Evolutionary conservation across 2,888 invertebrate species (phyloP).

Genomic region (Ornithoptera alexandrae): DNA sequence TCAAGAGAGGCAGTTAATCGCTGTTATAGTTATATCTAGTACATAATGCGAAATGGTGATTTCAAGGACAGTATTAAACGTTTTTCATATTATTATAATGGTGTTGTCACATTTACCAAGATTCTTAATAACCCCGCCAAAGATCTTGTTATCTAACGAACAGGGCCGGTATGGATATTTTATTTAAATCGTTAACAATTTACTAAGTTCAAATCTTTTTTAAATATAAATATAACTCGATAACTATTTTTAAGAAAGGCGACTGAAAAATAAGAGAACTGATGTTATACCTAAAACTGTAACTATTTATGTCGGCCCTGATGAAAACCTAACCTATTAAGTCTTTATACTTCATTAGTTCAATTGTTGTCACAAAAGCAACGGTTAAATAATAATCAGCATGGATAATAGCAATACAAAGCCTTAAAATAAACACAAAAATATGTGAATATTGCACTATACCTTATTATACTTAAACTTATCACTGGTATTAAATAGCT

Average conservation of each 20-base stretch:
- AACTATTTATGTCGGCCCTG: background rate
- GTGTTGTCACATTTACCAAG: too few relatives aligned
- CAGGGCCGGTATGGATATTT: background rate
- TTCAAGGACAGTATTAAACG: too few relatives aligned
- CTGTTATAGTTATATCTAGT: too few relatives aligned
- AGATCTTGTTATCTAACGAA: background rate
- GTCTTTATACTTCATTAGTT: background rate
- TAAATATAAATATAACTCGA: background rate
- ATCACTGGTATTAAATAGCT: conserved; percentile 16
- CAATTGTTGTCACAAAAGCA: background rate
- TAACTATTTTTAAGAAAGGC: background rate
- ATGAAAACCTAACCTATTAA: background rate
- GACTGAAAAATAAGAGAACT: background rate
- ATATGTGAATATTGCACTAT: background rate
- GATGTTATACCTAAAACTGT: background rate
- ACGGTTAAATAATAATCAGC: background rate
- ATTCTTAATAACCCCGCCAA: background rate
- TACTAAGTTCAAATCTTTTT: background rate
- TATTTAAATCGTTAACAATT: background rate
- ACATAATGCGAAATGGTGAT: too few relatives aligned
- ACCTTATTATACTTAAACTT: conserved; percentile 1
- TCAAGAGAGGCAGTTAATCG: too few relatives aligned
- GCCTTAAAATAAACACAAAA: background rate
- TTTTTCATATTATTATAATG: too few relatives aligned
- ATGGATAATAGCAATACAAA: background rate